Percentiles rank a stretch among this genome's conserved stretches.
Evolutionary conservation across 2,888 invertebrate species (phyloP).

Genomic region (Ornithoptera alexandrae): DNA sequence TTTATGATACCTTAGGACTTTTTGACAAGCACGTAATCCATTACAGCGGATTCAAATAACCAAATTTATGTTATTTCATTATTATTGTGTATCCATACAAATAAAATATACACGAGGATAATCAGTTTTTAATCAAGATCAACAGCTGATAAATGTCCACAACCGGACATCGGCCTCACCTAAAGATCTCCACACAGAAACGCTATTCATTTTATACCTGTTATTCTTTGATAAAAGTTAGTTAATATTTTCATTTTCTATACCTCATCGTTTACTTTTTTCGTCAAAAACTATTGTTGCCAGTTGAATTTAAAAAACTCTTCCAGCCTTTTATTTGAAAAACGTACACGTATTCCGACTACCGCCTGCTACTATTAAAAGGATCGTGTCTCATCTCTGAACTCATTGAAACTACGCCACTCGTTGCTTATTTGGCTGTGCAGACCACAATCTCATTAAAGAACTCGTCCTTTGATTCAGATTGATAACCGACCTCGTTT

Average conservation of each 20-base stretch:
- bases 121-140: too few species aligned
- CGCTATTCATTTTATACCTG: too few species aligned
- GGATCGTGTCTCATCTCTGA: not conserved
- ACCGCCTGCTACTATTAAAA: not conserved
- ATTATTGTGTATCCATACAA: not conserved
- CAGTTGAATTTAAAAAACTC: too few species aligned
- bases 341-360: too few species aligned
- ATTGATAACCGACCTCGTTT: not conserved
- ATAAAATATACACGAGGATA: not conserved
- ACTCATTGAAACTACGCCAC: not conserved
- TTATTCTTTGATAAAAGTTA: too few species aligned
- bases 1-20: not conserved
- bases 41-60: not conserved
- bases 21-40: not conserved
- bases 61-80: not conserved
- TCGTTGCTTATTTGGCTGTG: slow-evolving; percentile 1
- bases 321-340: too few species aligned
- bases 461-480: not conserved
- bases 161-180: too few species aligned
- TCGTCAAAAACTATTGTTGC: too few species aligned
- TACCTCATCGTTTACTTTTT: too few species aligned
- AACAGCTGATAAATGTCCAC: too few species aligned
- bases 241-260: too few species aligned
- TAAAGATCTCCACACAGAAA: too few species aligned
- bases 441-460: slow-evolving; percentile 1